Percentiles rank a stretch among this genome's conserved stretches.
phyloP scores from a whole-genome alignment of 2,888 invertebrate species.

The Eurois occulta region DNA sequence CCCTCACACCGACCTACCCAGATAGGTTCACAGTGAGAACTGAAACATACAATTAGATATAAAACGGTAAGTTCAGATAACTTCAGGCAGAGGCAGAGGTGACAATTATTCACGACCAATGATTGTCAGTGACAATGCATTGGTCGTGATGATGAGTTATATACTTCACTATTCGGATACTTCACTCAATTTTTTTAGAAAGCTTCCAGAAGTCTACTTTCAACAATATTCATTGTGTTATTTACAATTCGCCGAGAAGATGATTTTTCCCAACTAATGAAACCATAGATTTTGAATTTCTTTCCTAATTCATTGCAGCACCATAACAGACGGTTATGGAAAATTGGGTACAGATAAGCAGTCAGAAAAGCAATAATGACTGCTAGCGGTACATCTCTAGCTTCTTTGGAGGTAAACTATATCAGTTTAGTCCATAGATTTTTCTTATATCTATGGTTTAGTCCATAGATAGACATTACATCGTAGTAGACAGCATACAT shows the following conservation, averaged over 20 bases:
- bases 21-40: conserved; percentile 79
- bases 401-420: neutral
- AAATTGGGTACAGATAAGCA: neutral
- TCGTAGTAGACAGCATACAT: too few relatives aligned
- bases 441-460: too few relatives aligned
- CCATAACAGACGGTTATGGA: neutral
- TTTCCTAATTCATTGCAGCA: too few relatives aligned
- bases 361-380: neutral
- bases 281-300: neutral
- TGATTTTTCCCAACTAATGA: neutral
- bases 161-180: neutral
- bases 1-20: conserved; percentile 81
- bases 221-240: neutral
- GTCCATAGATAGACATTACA: too few relatives aligned
- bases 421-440: neutral
- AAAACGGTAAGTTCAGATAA: neutral
- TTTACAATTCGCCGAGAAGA: neutral
- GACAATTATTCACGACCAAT: too few relatives aligned
- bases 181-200: neutral
- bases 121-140: neutral
- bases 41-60: conserved; percentile 64
- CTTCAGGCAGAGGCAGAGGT: neutral
- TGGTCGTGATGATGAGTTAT: neutral
- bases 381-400: neutral
- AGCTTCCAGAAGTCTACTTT: neutral